phyloP scores from a whole-genome alignment of 2,797 vertebrate genomes.

The Merluccius polli region DNA sequence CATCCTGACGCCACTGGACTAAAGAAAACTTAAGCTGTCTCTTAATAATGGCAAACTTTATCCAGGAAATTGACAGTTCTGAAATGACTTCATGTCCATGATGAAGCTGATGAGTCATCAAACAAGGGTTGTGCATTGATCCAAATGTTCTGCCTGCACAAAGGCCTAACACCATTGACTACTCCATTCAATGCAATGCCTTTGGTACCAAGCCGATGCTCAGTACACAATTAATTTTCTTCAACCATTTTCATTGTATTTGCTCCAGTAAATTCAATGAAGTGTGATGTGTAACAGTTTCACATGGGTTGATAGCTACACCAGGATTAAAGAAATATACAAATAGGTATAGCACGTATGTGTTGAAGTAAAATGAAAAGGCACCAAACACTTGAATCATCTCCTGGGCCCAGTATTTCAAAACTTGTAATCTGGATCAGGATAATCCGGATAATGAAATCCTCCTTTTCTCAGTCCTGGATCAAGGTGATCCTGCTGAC shows the following conservation, averaged over 20 bases:
- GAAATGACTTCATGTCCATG: constrained; percentile 22
- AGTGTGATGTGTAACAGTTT: too few relatives aligned
- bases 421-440: too few relatives aligned
- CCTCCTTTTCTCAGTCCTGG: too few relatives aligned
- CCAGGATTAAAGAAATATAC: too few relatives aligned
- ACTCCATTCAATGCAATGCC: not conserved
- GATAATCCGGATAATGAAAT: too few relatives aligned
- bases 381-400: too few relatives aligned
- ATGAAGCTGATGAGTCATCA: constrained; percentile 43
- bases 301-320: too few relatives aligned
- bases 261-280: not conserved
- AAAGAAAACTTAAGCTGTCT: constrained; percentile 32
- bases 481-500: too few relatives aligned
- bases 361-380: too few relatives aligned
- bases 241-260: not conserved
- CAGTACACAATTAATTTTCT: not conserved
- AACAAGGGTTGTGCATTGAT: constrained; percentile 27
- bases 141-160: constrained; percentile 15
- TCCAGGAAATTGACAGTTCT: constrained; percentile 46
- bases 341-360: too few relatives aligned
- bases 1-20: constrained; percentile 26
- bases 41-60: constrained; percentile 37
- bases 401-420: too few relatives aligned
- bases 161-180: not conserved
- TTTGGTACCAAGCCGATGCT: not conserved